Base-by-base conservation (phyloP, 2,113 vertebrate genomes). In the Datnioides undecimradiatus region DNA sequence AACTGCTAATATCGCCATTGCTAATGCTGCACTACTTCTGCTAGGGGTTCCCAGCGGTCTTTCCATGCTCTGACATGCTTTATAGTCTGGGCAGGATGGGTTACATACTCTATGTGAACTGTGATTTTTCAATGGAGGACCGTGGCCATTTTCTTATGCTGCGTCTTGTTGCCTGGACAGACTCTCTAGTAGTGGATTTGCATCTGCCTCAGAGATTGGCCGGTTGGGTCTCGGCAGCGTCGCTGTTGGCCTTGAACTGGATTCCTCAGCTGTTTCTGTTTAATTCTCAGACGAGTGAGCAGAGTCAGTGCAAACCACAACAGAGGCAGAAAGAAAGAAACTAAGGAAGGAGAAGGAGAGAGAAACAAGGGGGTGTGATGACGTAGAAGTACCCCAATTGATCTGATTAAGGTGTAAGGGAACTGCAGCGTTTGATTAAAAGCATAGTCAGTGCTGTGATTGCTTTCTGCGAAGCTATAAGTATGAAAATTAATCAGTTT, bases 211-310 rank as follows among this genome's bases (percentile, higher is more conserved):
- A 54, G 69, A 82, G 76, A 90, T 88, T 71, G 89, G 87, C 84
- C 84, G 72, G 76, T 57, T 82, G 84, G 64, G 70, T 88, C 78
- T 84, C 27, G 70, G 83, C 86, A 80, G 88, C 76, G 69, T 64
- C 67, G 87, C 85, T 75, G 48, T 82, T 93, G 93, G 93, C 92
- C 70, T 60, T 59, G 21, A 57, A 57, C 51, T 54, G 82, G 92
- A 95, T 94, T 95, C 94, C 93, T 94, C 94, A 95, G 93, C 94
- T 95, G 94, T 90, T 95, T 95, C 90, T 93, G 88, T 74, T 95
- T 95, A 94, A 85, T 52, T 80, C 72, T 19, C 54, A 90, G 90
- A 92, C 79, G 75, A 89, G 72, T 64, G 74, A 83, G 83, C 76
- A 84, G 86, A 87, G 52, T 80, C 67, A 41, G 64, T 36, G 72